phyloP scores from a whole-genome alignment of 2,888 invertebrate species.

The Torymus texanus region DNA sequence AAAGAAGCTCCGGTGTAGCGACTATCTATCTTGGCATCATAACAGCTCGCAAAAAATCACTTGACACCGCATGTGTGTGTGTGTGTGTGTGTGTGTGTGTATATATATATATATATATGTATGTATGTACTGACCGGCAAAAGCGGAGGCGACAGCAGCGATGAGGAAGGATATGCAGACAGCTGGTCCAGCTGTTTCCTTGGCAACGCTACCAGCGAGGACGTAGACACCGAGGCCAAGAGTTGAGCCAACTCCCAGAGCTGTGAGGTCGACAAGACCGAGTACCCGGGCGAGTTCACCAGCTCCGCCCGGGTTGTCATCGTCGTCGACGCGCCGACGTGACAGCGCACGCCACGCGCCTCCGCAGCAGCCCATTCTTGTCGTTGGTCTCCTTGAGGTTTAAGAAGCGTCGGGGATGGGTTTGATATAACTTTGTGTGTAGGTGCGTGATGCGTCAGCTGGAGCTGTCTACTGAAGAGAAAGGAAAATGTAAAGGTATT shows the following conservation, averaged over 20 bases:
- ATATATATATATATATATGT: too few species aligned
- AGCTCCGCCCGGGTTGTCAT: conserved; percentile 66
- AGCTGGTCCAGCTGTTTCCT: conserved; percentile 91
- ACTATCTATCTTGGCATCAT: too few species aligned
- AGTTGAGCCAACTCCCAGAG: conserved; percentile 90
- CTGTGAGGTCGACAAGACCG: conserved; percentile 88
- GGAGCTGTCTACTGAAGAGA: too few species aligned
- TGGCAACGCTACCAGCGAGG: conserved; percentile 92
- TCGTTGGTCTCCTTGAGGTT: too few species aligned
- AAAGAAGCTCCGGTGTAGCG: not conserved
- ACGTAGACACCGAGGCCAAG: conserved; percentile 97
- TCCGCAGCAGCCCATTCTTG: conserved; percentile 60
- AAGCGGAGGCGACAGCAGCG: conserved; percentile 93
- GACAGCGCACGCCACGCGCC: conserved; percentile 71
- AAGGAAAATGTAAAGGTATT: too few species aligned
- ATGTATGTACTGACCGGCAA: conserved; percentile 82
- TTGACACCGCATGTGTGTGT: too few species aligned
- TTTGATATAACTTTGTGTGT: too few species aligned
- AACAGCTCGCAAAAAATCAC: too few species aligned
- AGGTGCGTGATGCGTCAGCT: too few species aligned
- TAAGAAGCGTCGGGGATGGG: too few species aligned
- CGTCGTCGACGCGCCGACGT: conserved; percentile 74
- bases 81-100: too few species aligned
- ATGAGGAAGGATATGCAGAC: conserved; percentile 93
- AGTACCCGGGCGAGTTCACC: conserved; percentile 81